A percentile compares a stretch with the other conserved stretches of the same genome.
Conservation (phyloP, 2,797 vertebrate species). For the Philypnodon macrostomus region DNA sequence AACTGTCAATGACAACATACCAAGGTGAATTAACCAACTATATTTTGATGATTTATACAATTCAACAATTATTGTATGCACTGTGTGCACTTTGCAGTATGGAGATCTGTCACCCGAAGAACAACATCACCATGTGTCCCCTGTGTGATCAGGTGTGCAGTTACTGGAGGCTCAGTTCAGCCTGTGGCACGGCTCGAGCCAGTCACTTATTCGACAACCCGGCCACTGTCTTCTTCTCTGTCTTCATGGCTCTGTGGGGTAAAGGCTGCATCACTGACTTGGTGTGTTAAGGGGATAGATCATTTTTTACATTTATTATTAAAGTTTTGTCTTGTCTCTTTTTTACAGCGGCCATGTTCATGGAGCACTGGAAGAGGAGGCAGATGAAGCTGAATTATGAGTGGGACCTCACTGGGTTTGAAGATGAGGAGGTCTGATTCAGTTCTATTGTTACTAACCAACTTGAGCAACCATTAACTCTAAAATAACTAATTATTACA, state of each 20-base stretch:
- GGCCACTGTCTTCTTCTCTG: conserved; percentile 95
- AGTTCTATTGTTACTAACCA: too few species aligned
- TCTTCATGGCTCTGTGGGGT: conserved; percentile 99
- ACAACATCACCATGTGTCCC: conserved; percentile 97
- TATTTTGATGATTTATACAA: too few species aligned
- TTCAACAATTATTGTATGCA: too few species aligned
- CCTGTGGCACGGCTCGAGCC: conserved; percentile 90
- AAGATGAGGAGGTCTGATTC: conserved; percentile 91
- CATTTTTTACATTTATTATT: too few species aligned
- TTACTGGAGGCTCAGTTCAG: conserved; percentile 92
- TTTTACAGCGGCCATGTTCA: conserved; percentile 90
- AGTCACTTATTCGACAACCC: conserved; percentile 98
- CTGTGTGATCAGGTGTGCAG: conserved; percentile 91
- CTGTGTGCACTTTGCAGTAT: conserved; percentile 74
- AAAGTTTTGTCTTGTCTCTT: background rate
- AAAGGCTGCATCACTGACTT: conserved; percentile 43
- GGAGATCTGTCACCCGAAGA: conserved; percentile 91
- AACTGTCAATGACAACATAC: conserved; percentile 92
- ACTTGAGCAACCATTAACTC: too few species aligned
- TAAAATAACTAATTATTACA: too few species aligned
- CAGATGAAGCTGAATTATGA: conserved; percentile 97
- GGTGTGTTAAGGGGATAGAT: too few species aligned
- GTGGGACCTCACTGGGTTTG: conserved; percentile 97
- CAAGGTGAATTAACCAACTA: conserved; percentile 79
- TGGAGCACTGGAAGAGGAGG: conserved; percentile 98